A percentile compares a stretch with the other conserved stretches of the same genome.
phyloP scores from a whole-genome alignment of 2,888 invertebrate species.

The Thecophora atra region DNA sequence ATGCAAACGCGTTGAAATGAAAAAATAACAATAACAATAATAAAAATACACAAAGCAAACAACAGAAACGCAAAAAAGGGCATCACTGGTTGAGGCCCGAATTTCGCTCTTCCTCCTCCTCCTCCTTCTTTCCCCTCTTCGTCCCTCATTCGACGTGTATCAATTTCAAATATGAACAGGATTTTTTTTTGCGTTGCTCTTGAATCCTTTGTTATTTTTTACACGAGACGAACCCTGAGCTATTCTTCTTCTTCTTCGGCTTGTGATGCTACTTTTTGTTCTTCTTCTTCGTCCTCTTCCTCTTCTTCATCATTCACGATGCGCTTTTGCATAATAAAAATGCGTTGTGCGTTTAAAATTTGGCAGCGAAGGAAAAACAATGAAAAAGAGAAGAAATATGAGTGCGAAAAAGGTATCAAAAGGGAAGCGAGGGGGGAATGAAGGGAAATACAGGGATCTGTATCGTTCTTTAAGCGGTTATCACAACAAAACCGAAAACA shows the following conservation, averaged over 20 bases:
- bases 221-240: background rate
- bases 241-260: background rate
- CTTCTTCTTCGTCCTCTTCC: conserved; percentile 35
- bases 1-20: conserved; percentile 46
- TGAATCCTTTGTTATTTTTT: conserved; percentile 30
- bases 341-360: background rate
- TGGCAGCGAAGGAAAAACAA: conserved; percentile 16
- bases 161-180: conserved; percentile 33
- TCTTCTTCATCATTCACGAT: background rate
- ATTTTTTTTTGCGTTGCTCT: background rate
- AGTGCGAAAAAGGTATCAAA: background rate
- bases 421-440: background rate
- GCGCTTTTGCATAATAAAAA: conserved; percentile 26
- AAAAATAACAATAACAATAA: conserved; percentile 45
- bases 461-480: conserved; percentile 26
- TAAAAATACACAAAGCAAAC: conserved; percentile 37
- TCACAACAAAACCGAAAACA: conserved; percentile 40
- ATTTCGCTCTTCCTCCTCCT: conserved; percentile 7
- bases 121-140: background rate
- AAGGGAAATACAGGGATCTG: too few species aligned
- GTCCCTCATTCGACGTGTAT: conserved; percentile 18
- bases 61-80: conserved; percentile 32
- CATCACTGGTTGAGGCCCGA: conserved; percentile 20
- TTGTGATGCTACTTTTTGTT: too few species aligned
- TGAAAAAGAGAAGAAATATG: conserved; percentile 9